Evolutionary conservation across 2,888 invertebrate genomes (phyloP).

Genomic region (Nomada lathburiana): DNA sequence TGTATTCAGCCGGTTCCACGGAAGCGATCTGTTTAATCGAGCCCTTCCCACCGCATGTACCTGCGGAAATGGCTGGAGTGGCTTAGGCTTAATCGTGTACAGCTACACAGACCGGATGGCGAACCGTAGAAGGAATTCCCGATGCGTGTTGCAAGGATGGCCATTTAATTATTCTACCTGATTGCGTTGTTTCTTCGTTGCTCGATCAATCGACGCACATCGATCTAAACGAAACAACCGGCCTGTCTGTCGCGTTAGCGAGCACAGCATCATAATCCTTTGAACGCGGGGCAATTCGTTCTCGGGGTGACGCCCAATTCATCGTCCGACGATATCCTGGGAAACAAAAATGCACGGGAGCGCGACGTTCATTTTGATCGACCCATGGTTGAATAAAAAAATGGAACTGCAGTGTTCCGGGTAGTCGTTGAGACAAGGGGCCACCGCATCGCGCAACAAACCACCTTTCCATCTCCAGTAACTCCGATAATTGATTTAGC

Average conservation of each 20-base stretch:
- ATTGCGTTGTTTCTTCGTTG: constrained; percentile 35
- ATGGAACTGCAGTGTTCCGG: neutral
- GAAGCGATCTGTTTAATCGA: constrained; percentile 71
- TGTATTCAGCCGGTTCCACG: constrained; percentile 49
- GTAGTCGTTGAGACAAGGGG: neutral
- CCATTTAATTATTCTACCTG: constrained; percentile 52
- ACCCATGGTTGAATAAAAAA: neutral
- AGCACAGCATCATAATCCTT: neutral
- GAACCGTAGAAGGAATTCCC: constrained; percentile 62
- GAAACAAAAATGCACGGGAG: neutral
- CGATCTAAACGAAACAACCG: neutral
- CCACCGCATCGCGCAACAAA: neutral
- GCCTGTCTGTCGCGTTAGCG: neutral
- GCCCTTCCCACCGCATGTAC: constrained; percentile 67
- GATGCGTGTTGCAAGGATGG: constrained; percentile 45
- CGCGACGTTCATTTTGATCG: neutral
- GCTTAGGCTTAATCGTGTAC: constrained; percentile 68
- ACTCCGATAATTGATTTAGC: constrained; percentile 82
- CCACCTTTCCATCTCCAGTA: constrained; percentile 54
- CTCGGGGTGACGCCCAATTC: neutral
- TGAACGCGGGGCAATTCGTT: neutral
- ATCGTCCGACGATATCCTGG: no score
- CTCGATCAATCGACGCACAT: constrained; percentile 16
- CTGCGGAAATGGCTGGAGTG: constrained; percentile 67
- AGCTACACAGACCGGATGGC: constrained; percentile 26